Base-by-base conservation (phyloP, 2,888 invertebrate genomes). In the Drosophila sordidula region DNA sequence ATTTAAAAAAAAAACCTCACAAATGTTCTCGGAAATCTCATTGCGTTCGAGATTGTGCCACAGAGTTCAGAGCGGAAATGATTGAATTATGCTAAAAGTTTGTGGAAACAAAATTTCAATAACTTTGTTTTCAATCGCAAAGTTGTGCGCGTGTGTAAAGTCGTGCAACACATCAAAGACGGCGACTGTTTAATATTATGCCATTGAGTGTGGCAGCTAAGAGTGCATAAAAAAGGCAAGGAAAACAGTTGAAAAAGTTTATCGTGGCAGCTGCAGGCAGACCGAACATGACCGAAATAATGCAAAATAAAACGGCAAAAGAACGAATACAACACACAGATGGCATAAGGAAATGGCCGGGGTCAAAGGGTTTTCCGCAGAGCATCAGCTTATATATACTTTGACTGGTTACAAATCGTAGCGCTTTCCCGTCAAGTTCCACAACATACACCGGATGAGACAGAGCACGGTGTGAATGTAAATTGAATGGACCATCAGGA, bases 51-150 rank as follows among this genome's bases (percentile, higher is more conserved):
- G 55, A 56, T 44, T 54, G 36, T 38, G 45, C 50, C 61, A 39
- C 69, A 78, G 56, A 51, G 68, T 56, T 47, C 29, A 49, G 55
- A 73, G 45, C 61, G 70, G 67, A 80, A 66, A 70, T 70, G 50
- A 77, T 80, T 78, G 78, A 77, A 80, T 78, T 70, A 68, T 80
- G 67, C 62, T 49, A 49, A 80, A 78, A 78, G 67, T 78, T 77
- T 68, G 42, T 50, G 38, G 54, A 58, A 68, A 77, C 70, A 70
- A 61, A 70, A 74, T 70, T 80, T 74, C 78, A 74, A 80, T 77
- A 78, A 78, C 62, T 70, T 80, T 70, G 67, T 68, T 74, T 77
- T 65, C 74, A 70, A 66, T 58, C 51, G 64, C 42, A 56, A 73
- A 67, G 50, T 73, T 62, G 50, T 26, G 36, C 42, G 56, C 47